Conservation (phyloP, 2,113 vertebrate species). For the Albula glossodonta region DNA sequence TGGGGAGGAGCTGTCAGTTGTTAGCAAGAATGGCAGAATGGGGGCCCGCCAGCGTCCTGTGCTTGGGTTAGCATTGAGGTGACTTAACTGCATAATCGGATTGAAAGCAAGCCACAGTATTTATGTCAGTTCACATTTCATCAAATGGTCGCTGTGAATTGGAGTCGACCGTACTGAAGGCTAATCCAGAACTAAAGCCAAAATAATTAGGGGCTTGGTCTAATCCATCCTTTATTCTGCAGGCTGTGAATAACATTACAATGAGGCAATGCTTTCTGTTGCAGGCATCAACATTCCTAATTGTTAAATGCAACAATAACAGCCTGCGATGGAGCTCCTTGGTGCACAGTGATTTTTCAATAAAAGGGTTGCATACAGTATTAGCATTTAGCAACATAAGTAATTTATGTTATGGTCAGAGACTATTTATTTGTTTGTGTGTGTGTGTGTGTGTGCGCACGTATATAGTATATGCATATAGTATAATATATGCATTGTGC, state of each 20-base stretch:
- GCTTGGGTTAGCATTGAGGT: slow-evolving; percentile 78
- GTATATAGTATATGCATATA: background rate
- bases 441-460: background rate
- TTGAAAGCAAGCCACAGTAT: slow-evolving; percentile 82
- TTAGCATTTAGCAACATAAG: background rate
- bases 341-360: background rate
- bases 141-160: slow-evolving; percentile 72
- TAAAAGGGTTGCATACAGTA: background rate
- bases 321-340: background rate
- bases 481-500: background rate
- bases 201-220: slow-evolving; percentile 87
- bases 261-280: slow-evolving; percentile 39
- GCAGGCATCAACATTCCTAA: slow-evolving; percentile 30
- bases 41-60: slow-evolving; percentile 76
- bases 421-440: background rate
- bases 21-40: slow-evolving; percentile 68
- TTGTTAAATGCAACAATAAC: slow-evolving; percentile 45
- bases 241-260: slow-evolving; percentile 68
- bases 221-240: slow-evolving; percentile 84
- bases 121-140: slow-evolving; percentile 90
- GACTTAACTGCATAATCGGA: slow-evolving; percentile 83
- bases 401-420: no score
- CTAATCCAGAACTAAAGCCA: slow-evolving; percentile 89
- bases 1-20: slow-evolving; percentile 74
- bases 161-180: slow-evolving; percentile 78